These are phyloP conservation scores for Embidobia sp. DNA, from an alignment of 2,888 invertebrate species.

Conservation along the genomic window DNA sequence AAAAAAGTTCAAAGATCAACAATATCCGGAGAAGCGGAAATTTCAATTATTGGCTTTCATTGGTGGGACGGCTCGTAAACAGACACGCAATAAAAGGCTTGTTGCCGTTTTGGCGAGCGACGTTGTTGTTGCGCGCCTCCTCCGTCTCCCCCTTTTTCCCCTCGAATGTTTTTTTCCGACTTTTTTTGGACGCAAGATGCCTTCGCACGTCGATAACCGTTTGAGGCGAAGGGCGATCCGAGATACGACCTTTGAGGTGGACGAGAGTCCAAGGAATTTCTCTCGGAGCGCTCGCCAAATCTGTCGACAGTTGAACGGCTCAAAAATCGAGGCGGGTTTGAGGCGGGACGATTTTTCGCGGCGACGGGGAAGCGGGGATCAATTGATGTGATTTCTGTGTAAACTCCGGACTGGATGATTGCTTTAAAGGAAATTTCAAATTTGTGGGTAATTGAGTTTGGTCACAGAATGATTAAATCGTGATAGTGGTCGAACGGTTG, in stretches of 20 bases:
- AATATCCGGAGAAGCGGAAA: constrained; percentile 62
- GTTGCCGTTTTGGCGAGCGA: constrained; percentile 47
- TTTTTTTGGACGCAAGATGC: constrained; percentile 51
- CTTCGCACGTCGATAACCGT: constrained; percentile 56
- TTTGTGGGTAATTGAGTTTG: constrained; percentile 36
- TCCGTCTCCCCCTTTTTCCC: not conserved
- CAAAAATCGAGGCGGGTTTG: constrained; percentile 29
- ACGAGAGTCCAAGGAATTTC: constrained; percentile 43
- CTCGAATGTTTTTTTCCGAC: constrained; percentile 6
- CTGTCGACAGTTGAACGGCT: constrained; percentile 19
- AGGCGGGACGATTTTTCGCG: constrained; percentile 24
- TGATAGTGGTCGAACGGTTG: constrained; percentile 5
- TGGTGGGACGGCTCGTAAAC: constrained; percentile 56
- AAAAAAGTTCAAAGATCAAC: constrained; percentile 63
- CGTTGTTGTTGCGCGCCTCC: constrained; percentile 21
- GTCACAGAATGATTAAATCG: constrained; percentile 25
- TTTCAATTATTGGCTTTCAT: constrained; percentile 62
- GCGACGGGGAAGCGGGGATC: not conserved
- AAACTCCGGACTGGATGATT: constrained; percentile 19
- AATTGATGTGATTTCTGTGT: constrained; percentile 36
- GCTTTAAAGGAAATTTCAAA: constrained; percentile 32
- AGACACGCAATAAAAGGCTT: constrained; percentile 59
- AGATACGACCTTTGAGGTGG: constrained; percentile 54
- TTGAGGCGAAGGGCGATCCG: constrained; percentile 39
- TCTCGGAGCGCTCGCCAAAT: constrained; percentile 22